Conservation (phyloP, 2,797 vertebrate species). For the Kryptolebias ocellatus region DNA sequence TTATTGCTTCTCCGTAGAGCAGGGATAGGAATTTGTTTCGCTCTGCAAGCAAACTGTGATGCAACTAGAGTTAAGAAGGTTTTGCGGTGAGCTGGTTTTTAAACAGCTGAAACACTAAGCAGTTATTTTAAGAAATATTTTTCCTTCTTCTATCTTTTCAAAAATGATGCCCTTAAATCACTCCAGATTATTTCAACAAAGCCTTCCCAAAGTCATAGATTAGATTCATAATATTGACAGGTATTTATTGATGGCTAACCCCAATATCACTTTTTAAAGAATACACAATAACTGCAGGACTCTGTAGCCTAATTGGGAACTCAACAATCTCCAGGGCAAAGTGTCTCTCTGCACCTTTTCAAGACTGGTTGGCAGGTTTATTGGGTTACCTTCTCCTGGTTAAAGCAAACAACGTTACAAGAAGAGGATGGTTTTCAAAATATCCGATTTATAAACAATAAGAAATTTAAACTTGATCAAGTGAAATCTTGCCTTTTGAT, state of each 20-base stretch:
- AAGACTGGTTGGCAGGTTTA: background rate
- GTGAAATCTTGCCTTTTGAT: slow-evolving; percentile 13
- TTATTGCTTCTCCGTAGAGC: background rate
- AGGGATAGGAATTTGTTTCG: too few relatives aligned
- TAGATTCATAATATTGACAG: slow-evolving; percentile 65
- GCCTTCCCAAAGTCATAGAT: slow-evolving; percentile 52
- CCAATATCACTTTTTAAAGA: slow-evolving; percentile 42
- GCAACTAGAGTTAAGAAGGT: background rate
- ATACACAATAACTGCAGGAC: slow-evolving; percentile 17
- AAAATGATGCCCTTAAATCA: slow-evolving; percentile 55
- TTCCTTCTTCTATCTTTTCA: slow-evolving; percentile 46
- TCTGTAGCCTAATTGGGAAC: slow-evolving; percentile 25
- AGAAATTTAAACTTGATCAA: slow-evolving; percentile 13
- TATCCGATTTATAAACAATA: slow-evolving; percentile 14
- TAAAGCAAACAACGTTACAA: background rate
- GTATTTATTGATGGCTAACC: slow-evolving; percentile 57
- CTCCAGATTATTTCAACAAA: slow-evolving; percentile 57
- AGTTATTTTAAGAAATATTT: slow-evolving; percentile 27
- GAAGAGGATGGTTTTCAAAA: background rate
- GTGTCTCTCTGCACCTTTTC: background rate
- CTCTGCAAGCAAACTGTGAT: too few relatives aligned
- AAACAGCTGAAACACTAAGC: slow-evolving; percentile 1
- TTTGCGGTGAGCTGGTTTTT: slow-evolving; percentile 29
- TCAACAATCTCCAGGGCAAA: background rate
- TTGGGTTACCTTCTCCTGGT: background rate